These are phyloP conservation scores for Phyllostomus hastatus DNA, from an alignment of 2,113 vertebrate species.

Conservation along the genomic window DNA sequence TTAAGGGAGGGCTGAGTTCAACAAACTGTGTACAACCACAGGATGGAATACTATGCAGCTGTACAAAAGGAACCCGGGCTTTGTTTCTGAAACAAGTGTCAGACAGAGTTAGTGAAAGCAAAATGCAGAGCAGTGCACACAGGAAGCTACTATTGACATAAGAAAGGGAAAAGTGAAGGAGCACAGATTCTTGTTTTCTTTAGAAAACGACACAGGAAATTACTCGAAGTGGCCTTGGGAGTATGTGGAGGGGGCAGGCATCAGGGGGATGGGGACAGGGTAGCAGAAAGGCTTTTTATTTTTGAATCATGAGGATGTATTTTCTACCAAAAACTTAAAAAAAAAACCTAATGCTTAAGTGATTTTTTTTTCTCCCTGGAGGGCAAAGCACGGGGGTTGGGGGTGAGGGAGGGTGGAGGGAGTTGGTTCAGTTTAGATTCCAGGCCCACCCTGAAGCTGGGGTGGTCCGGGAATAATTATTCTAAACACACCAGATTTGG, in stretches of 20 bases:
- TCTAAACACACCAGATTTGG: neutral
- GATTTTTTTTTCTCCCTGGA: neutral
- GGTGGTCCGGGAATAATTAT: rapidly evolving
- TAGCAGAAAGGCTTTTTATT: neutral
- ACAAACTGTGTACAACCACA: neutral
- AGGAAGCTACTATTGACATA: neutral
- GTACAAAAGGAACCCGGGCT: neutral
- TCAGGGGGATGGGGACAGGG: neutral
- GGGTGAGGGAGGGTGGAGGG: no score
- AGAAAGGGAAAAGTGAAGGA: neutral
- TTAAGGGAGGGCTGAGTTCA: rapidly evolving
- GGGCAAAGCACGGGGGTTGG: neutral
- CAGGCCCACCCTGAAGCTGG: neutral
- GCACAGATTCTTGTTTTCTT: neutral
- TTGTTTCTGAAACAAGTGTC: neutral
- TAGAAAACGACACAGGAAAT: neutral
- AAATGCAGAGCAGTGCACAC: neutral
- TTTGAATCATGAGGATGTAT: neutral
- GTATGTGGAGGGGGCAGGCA: neutral
- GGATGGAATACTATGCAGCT: neutral
- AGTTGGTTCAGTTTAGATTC: neutral
- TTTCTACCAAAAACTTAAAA: neutral
- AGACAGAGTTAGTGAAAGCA: neutral
- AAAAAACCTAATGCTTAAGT: neutral
- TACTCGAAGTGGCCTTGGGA: neutral